These are phyloP conservation scores for Odontomachus brunneus DNA, from an alignment of 1,140 invertebrate genomes.

Conservation along the genomic window DNA sequence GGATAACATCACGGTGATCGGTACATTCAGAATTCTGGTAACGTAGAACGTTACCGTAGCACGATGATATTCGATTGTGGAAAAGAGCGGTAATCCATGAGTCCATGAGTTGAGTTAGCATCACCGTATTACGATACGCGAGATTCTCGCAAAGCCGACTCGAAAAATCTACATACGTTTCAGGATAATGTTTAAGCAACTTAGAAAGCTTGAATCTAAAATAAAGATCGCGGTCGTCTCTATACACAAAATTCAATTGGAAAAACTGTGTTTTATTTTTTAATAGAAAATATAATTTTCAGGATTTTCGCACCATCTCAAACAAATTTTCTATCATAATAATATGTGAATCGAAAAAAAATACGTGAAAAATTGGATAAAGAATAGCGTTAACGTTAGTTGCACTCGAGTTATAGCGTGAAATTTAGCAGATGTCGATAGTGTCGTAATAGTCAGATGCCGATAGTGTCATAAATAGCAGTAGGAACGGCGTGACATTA, in stretches of 20 bases:
- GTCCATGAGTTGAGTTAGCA: background rate
- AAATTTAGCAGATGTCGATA: background rate
- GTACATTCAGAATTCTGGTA: background rate
- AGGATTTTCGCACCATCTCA: no score
- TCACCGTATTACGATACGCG: conserved; percentile 12
- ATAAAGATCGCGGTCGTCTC: no score
- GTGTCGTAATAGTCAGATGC: background rate
- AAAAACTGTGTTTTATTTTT: no score
- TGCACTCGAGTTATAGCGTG: background rate
- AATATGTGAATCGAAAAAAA: no score
- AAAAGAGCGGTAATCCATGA: background rate
- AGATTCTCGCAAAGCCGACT: background rate
- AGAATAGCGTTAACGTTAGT: background rate
- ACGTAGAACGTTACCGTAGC: conserved; percentile 8
- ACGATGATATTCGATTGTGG: background rate
- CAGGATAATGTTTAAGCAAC: background rate
- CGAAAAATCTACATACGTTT: background rate
- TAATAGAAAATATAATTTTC: no score
- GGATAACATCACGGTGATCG: conserved; percentile 6
- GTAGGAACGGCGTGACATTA: conserved; percentile 48
- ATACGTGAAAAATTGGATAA: background rate
- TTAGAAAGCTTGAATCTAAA: no score
- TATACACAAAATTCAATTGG: no score
- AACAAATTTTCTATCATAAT: no score
- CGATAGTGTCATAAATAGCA: conserved; percentile 5